These are phyloP conservation scores for Phocides pigmalion DNA, from an alignment of 1,140 invertebrate species.

Conservation along the genomic window DNA sequence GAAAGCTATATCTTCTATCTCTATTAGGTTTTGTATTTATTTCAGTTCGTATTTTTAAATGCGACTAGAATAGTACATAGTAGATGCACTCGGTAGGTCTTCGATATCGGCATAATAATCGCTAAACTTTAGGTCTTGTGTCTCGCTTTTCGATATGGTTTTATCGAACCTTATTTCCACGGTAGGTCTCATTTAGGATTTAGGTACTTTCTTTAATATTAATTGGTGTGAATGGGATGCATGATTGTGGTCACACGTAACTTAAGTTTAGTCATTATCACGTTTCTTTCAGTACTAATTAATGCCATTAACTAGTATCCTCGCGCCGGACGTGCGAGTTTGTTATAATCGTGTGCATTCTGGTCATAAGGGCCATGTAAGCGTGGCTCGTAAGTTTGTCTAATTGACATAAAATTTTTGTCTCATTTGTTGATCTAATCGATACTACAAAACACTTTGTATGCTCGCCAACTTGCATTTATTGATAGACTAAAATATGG, in stretches of 20 bases:
- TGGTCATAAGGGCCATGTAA: conserved; percentile 71
- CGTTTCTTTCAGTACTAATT: conserved; percentile 60
- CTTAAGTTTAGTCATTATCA: conserved; percentile 67
- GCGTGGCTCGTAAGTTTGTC: conserved; percentile 55
- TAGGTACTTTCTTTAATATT: conserved; percentile 72
- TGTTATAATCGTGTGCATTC: conserved; percentile 74
- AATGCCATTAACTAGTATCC: conserved; percentile 48
- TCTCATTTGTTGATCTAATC: conserved; percentile 25
- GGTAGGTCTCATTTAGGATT: conserved; percentile 68
- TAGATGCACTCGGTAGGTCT: conserved; percentile 60
- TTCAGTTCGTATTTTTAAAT: conserved; percentile 63
- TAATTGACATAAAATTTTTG: conserved; percentile 47
- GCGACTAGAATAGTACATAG: conserved; percentile 58
- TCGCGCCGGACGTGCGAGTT: conserved; percentile 60
- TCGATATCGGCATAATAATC: conserved; percentile 62
- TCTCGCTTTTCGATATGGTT: conserved; percentile 67
- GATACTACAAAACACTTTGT: not conserved
- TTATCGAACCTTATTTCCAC: conserved; percentile 66
- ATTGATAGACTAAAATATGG: not conserved
- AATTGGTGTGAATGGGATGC: conserved; percentile 67
- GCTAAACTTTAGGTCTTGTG: conserved; percentile 53
- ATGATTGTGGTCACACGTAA: conserved; percentile 70
- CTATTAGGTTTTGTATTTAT: conserved; percentile 63
- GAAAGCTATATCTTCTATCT: conserved; percentile 71
- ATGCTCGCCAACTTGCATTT: conserved; percentile 1